Percentiles rank a stretch among this genome's conserved stretches.
Conservation (phyloP, 2,797 vertebrate genomes). For the Gallinago solitaria region DNA sequence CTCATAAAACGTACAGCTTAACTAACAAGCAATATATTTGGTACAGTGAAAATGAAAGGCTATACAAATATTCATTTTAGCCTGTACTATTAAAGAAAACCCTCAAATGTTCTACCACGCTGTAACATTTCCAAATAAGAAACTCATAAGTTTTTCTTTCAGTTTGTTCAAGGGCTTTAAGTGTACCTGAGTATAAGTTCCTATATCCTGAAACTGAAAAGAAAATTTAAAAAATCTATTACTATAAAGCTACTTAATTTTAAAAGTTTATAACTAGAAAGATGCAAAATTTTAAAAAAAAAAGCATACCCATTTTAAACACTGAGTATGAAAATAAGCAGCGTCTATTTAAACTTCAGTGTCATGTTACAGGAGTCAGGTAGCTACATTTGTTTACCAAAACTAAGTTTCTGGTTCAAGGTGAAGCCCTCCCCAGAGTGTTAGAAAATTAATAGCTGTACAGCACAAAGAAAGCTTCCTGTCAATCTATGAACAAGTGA, state of each 20-base stretch:
- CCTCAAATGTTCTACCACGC: background rate
- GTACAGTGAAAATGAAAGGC: background rate
- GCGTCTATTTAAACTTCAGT: background rate
- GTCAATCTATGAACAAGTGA: background rate
- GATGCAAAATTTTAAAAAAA: background rate
- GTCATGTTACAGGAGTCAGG: background rate
- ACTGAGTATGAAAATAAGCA: background rate
- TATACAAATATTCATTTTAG: background rate
- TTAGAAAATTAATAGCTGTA: background rate
- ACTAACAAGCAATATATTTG: background rate
- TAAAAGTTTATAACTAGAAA: background rate
- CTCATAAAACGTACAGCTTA: accelerated
- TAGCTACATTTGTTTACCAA: background rate
- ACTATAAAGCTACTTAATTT: background rate
- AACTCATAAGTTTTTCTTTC: background rate
- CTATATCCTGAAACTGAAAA: background rate
- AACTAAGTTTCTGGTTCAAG: background rate
- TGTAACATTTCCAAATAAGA: background rate
- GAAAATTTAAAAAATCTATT: background rate
- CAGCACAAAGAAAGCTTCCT: background rate
- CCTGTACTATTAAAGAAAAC: background rate
- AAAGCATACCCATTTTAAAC: background rate
- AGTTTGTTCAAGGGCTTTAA: background rate
- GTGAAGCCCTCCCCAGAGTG: background rate
- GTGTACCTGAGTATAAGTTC: background rate